Evolutionary conservation across 2,797 vertebrate genomes (phyloP).

Genomic region (Urocyon cinereoargenteus): DNA sequence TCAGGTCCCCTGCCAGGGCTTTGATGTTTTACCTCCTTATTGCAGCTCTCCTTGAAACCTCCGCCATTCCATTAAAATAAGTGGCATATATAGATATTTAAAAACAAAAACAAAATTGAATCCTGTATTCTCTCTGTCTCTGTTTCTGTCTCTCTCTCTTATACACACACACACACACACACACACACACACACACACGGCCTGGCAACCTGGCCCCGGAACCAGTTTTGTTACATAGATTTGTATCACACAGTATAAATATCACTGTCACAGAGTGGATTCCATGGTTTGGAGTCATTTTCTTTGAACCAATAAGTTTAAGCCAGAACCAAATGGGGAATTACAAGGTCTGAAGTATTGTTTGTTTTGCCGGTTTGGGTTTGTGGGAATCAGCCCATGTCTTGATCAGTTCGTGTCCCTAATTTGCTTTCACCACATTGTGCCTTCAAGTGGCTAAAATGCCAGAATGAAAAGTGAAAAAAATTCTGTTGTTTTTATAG

Average conservation of each 20-base stretch:
- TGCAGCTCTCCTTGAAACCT: constrained; percentile 33
- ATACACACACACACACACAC: fast-evolving
- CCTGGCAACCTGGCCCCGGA: background rate
- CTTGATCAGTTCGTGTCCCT: background rate
- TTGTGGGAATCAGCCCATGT: background rate
- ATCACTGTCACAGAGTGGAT: background rate
- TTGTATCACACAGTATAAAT: background rate
- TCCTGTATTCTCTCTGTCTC: background rate
- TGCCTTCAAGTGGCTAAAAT: constrained; percentile 32
- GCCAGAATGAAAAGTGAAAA: constrained; percentile 25
- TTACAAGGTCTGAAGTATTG: background rate
- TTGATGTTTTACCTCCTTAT: constrained; percentile 35
- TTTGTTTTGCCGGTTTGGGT: constrained; percentile 16
- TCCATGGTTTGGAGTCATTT: background rate
- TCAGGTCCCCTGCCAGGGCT: background rate
- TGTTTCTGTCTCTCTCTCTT: too few relatives aligned
- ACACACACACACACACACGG: background rate
- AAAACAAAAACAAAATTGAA: constrained; percentile 8
- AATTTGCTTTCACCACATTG: constrained; percentile 9
- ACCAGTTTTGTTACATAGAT: background rate
- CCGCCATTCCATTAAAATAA: constrained; percentile 20
- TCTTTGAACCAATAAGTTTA: background rate
- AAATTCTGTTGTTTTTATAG: constrained; percentile 37
- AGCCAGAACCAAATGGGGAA: constrained; percentile 22
- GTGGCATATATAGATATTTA: background rate